Conservation (phyloP, 1,140 invertebrate species). For the Drosophila malerkotliana region DNA sequence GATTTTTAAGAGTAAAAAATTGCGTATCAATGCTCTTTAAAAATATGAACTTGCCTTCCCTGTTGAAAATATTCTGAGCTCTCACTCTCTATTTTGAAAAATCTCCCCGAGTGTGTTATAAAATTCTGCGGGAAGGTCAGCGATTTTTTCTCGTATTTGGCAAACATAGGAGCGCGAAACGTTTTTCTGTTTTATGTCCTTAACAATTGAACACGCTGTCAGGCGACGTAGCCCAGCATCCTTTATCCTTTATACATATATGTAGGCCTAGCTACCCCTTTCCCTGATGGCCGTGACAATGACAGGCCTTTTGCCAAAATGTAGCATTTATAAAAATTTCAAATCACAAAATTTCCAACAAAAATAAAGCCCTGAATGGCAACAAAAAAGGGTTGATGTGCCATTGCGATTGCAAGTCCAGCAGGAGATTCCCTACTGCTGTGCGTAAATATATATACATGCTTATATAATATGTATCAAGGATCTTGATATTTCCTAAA, state of each 20-base stretch:
- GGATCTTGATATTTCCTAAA: neutral
- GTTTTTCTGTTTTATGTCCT: constrained; percentile 58
- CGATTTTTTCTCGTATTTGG: constrained; percentile 45
- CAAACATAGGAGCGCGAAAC: constrained; percentile 41
- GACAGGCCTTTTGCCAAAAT: constrained; percentile 72
- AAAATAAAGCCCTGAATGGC: constrained; percentile 59
- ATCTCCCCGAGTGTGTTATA: constrained; percentile 5
- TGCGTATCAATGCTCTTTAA: constrained; percentile 8
- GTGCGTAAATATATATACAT: constrained; percentile 4
- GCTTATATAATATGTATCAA: neutral
- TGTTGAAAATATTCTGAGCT: constrained; percentile 1
- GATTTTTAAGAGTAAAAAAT: constrained; percentile 53
- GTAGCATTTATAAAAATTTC: constrained; percentile 74
- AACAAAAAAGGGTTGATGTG: constrained; percentile 66
- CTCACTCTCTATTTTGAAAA: neutral
- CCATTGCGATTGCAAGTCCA: constrained; percentile 30
- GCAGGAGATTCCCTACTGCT: constrained; percentile 43
- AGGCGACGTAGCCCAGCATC: constrained; percentile 50
- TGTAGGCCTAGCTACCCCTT: constrained; percentile 64
- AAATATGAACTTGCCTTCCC: neutral
- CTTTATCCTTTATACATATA: constrained; percentile 57
- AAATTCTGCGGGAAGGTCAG: constrained; percentile 69
- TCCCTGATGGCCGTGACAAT: constrained; percentile 54
- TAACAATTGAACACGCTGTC: constrained; percentile 66
- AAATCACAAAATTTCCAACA: constrained; percentile 67